Evolutionary conservation across 2,797 vertebrate species (phyloP).

Genomic region (Pteronotus mesoamericanus): DNA sequence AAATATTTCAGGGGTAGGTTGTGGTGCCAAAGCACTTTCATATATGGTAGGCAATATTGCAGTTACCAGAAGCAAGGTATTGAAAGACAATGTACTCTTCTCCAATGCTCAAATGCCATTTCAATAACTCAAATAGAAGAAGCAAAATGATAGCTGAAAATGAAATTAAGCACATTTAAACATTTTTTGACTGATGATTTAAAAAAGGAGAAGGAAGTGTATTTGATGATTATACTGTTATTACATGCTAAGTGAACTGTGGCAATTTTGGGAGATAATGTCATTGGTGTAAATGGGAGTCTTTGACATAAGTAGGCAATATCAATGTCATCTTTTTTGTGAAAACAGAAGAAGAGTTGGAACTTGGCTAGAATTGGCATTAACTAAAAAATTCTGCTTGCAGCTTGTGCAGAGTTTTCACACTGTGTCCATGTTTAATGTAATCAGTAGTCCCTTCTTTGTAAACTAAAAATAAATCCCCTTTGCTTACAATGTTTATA

Average conservation of each 20-base stretch:
- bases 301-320: background rate
- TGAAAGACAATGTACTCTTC: background rate
- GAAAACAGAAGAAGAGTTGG: background rate
- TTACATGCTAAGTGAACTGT: background rate
- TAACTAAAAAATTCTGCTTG: background rate
- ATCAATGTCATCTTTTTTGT: background rate
- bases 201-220: background rate
- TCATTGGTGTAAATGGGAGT: background rate
- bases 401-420: background rate
- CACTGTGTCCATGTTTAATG: background rate
- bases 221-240: background rate
- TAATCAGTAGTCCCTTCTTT: background rate
- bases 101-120: background rate
- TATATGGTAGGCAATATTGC: background rate
- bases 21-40: background rate
- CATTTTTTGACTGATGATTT: background rate
- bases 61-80: background rate
- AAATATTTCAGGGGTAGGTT: background rate
- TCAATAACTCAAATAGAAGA: background rate
- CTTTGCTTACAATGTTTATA: background rate
- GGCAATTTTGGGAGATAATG: background rate
- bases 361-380: background rate
- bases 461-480: conserved; percentile 47
- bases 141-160: background rate
- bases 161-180: background rate